Base-by-base conservation (phyloP, 2,888 invertebrate genomes). In the Diachrysia chrysitis region DNA sequence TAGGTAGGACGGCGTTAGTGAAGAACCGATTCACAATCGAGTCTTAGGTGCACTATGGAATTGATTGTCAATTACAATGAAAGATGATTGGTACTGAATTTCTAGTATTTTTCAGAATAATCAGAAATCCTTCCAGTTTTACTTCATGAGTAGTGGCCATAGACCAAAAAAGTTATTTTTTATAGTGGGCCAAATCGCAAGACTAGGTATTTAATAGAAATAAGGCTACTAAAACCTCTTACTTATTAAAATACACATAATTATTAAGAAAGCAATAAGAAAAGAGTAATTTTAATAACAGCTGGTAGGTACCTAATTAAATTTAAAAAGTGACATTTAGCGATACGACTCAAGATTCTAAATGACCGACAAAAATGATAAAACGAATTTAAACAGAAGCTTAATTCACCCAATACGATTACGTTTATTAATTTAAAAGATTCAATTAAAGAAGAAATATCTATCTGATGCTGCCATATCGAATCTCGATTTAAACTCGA, bases 371-470 rank as follows among this genome's bases (percentile, higher is more conserved):
- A 51, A 58, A n/a, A 9, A 56, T 17, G 29, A 23, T 46, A 51
- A 51, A 60, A 32, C 4, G 57, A 61, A 55, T 56, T 54, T 12
- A 63, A 62, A 23, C 19, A 51, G 48, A 51, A 51, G 25, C 19
- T 53, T 48, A 42, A 57, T 58, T 37, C 42, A 65, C 32, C 29
- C 55, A 74, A 57, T 65, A 68, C 66, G 56, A 70, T 66, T 51
- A 67, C 12, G 61, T 63, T 56, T 70, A 74, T 63, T 67, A 58
- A 77, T 68, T 67, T 58, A 70, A 80, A 78, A 69, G 58, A 62
- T 75, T 71, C 57, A 78, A 79, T 66, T 81, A 72, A 74, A 68
- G 29, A 68, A 74, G 61, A 78, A 81, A 81, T 68, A 62, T 69
- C 55, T 73, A 69, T 71, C 69, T 62, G 57, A 73, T 48, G 42